Conservation (phyloP, 2,113 vertebrate genomes). For the Anthoscopus minutus region DNA sequence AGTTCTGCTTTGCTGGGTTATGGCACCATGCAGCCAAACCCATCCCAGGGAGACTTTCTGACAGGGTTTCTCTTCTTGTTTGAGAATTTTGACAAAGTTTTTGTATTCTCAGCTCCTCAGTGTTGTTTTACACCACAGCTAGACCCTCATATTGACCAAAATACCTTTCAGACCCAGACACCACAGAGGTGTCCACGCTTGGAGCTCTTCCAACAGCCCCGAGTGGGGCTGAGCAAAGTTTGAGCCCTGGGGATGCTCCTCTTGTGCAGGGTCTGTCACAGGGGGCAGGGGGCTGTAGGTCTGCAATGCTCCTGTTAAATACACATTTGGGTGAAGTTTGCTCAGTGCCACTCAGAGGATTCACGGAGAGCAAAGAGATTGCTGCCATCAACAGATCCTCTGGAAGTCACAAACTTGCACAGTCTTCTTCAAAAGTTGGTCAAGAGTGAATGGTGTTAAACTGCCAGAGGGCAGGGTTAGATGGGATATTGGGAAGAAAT, state of each 20-base stretch:
- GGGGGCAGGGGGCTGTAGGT: not conserved
- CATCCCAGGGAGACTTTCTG: not conserved
- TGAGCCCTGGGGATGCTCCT: not conserved
- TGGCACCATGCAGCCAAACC: not conserved
- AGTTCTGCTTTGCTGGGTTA: not conserved
- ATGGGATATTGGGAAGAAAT: not conserved
- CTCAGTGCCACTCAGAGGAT: not conserved
- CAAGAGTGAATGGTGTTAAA: not conserved
- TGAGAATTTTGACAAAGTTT: not conserved
- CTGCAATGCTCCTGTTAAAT: not conserved
- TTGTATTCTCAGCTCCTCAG: not conserved
- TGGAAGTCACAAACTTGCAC: not conserved
- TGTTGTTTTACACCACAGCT: not conserved
- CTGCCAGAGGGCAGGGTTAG: not conserved
- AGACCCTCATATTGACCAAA: not conserved
- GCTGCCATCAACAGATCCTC: not conserved
- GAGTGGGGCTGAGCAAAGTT: not conserved
- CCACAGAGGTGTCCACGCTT: rapidly evolving
- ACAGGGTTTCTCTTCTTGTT: not conserved
- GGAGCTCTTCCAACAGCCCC: not conserved
- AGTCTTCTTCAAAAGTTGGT: not conserved
- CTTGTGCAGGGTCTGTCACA: not conserved
- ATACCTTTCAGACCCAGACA: not conserved
- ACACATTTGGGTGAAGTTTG: not conserved
- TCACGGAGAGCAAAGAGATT: not conserved